Base-by-base conservation (phyloP, 2,888 invertebrate species). In the Slavum lentiscoides region DNA sequence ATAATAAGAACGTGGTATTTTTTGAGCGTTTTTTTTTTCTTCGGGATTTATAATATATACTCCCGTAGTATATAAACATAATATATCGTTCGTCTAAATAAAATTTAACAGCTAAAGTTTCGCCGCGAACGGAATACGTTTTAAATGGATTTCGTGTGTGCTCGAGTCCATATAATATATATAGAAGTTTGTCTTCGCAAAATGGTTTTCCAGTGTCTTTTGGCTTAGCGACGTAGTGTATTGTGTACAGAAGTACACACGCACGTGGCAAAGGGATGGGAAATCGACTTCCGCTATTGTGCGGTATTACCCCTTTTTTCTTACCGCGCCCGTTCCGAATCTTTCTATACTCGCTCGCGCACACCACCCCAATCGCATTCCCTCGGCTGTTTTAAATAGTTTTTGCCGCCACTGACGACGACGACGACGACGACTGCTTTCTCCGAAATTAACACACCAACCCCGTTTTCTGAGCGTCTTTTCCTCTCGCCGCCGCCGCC, bases 381-480 rank as follows among this genome's bases (percentile, higher is more conserved):
- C 43, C 80, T 80, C 30, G 80, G 69, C 72, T 80, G 80, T 80
- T 80, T 80, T 80, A 80, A 80, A 80, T 80, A 80, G 80, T 80
- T 80, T 80, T 80, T 66, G 80, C 80, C 58, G 80, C 70, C 72
- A 43, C 69, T 70, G 77, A n/a, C 69, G 66, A 66, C 53, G 67
- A 58, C 76, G 67, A 58, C 76, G 72, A 30, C 62, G 62, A 74
- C 55, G 72, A 72, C 70, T 66, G 80, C 80, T 80, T 43, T 80
- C 72, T 72, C 72, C 80, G 64, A 80, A 80, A 80, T 80, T 80
- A 80, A 80, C 80, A 80, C 80, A 43, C 80, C 80, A n/a, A 43
- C 64, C 80, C 77, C 39, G 55, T 49, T 64, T 55, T 13, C 49
- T 61, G 55, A 15, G 30, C 43, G 72, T 72, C 80, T 72, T 66